Evolutionary conservation across 1,140 invertebrate species (phyloP).

Genomic region (Phymorhynchus buccinoides): DNA sequence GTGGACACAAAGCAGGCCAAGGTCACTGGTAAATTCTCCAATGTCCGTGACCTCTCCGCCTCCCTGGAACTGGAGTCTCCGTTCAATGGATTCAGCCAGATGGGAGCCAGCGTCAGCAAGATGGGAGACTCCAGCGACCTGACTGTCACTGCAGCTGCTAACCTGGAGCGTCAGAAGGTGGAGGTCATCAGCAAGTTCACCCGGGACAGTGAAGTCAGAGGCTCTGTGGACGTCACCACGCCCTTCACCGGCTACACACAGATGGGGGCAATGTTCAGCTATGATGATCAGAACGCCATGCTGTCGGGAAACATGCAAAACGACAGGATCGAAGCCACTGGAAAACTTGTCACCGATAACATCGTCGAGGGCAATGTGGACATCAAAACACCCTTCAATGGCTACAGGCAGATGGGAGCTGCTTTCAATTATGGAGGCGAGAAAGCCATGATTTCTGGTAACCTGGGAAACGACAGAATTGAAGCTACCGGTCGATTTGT

Average conservation of each 20-base stretch:
- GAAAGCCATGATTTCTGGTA: background rate
- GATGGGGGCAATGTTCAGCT: background rate
- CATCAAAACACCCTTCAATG: background rate
- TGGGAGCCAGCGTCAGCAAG: slow-evolving; percentile 10
- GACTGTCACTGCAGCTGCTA: background rate
- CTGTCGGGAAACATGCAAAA: background rate
- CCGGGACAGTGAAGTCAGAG: background rate
- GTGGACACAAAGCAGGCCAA: slow-evolving; percentile 1
- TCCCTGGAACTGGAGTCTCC: slow-evolving; percentile 20
- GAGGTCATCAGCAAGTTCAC: background rate
- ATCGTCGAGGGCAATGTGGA: background rate
- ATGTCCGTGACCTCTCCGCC: background rate
- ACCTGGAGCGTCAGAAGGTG: slow-evolving; percentile 13
- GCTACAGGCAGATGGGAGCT: background rate
- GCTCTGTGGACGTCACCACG: slow-evolving; percentile 4
- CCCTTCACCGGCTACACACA: slow-evolving; percentile 13
- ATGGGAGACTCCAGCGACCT: background rate
- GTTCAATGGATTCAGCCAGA: slow-evolving; percentile 14
- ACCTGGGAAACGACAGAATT: background rate
- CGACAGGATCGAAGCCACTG: slow-evolving; percentile 8
- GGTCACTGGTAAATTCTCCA: background rate
- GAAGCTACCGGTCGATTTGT: background rate
- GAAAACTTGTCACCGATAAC: background rate
- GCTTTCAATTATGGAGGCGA: background rate
- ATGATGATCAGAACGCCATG: slow-evolving; percentile 1